Evolutionary conservation across 2,888 invertebrate genomes (phyloP), one percentile per base, ranked within the genome.

Genomic region (Desoria tigrina): DNA sequence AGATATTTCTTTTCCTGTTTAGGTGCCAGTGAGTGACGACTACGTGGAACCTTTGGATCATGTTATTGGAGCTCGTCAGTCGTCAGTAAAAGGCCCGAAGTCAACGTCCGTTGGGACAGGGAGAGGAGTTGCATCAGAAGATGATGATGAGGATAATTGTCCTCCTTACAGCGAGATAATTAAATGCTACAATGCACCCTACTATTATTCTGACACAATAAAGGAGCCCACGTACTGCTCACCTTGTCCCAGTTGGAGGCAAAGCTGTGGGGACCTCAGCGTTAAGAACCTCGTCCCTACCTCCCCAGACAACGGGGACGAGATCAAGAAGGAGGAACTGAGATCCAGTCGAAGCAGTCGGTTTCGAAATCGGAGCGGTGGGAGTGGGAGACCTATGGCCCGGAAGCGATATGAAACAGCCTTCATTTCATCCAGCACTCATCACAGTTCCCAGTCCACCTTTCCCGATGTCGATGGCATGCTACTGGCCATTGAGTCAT

Each of bases 11-110:
- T 45, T 18, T 45, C 4, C 16, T 16, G 16, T 45, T 45, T 14
- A 92, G 91, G 88, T 91, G 78, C 88, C 90, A 73, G 84, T 92
- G 77, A 90, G 90, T 81, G 91, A 92, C 79, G 91, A 92, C 81
- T 92, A 92, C 82, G 90, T 90, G 82, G 84, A 90, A 77, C 92
- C 92, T 58, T 88, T 90, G 77, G 92, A 92, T 82, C 67, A 74
- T 37, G 50, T 72, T 59, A 37, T 71, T 9, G 49, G 28, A 59
- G 39, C 27, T n/a, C 54, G 6, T 11, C 32, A 32, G 32, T 4
- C 11, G 6, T 32, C 49, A 58, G 27, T 49, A 68, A 26, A 56
- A 50, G 32, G 60, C 56, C 42, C 57, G 42, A 42, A 42, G 63
- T 32, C 60, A 69, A 59, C 63, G 65, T 45, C 56, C 56, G 11